Evolutionary conservation across 2,888 invertebrate species (phyloP).

Genomic region (Apotomis betuletana): DNA sequence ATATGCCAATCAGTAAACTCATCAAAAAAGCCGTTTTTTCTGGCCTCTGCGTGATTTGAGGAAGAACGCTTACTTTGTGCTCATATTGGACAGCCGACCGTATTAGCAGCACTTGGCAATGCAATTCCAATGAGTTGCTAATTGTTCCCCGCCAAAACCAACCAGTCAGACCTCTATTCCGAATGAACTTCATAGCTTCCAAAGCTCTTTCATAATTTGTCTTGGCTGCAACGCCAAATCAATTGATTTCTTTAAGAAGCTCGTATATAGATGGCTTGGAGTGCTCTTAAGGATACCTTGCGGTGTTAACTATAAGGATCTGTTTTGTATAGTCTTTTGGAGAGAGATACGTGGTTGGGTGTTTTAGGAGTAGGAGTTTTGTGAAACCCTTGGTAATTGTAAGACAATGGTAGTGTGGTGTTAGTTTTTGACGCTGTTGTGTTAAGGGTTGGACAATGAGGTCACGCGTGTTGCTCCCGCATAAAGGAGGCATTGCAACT

Average conservation of each 20-base stretch:
- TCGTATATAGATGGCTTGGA: neutral
- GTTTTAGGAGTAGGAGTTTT: constrained; percentile 23
- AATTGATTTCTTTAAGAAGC: neutral
- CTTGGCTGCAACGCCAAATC: constrained; percentile 34
- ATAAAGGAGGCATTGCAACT: constrained; percentile 29
- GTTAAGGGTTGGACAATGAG: constrained; percentile 42
- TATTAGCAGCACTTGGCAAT: constrained; percentile 40
- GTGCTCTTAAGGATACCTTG: neutral
- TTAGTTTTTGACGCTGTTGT: constrained; percentile 40
- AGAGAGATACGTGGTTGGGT: neutral
- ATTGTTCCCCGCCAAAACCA: constrained; percentile 31
- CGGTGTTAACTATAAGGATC: neutral
- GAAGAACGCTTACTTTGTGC: constrained; percentile 20
- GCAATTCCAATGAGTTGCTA: constrained; percentile 41
- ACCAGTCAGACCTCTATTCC: neutral
- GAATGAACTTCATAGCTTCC: neutral
- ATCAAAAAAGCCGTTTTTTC: neutral
- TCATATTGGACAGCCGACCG: constrained; percentile 6
- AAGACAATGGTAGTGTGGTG: constrained; percentile 43
- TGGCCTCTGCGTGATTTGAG: neutral
- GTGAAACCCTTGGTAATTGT: constrained; percentile 45
- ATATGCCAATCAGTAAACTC: neutral
- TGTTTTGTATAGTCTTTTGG: neutral
- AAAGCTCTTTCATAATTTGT: constrained; percentile 17
- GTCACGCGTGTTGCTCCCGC: constrained; percentile 40